Evolutionary conservation across 2,797 vertebrate species (phyloP), one percentile per base, ranked within the genome.

Genomic region (Aplochiton taeniatus): DNA sequence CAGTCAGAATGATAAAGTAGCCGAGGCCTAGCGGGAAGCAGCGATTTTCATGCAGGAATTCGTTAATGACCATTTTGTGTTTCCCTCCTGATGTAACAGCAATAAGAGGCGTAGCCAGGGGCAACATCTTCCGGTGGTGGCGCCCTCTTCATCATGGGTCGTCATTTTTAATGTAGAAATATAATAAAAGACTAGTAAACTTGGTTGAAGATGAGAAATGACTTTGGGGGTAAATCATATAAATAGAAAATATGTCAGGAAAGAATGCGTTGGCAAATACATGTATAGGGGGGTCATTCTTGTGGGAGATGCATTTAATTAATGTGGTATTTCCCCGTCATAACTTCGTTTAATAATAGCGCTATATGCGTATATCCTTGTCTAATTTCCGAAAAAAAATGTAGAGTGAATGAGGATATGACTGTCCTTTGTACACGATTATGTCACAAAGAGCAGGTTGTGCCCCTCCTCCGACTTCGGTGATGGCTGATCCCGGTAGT

Each of bases 401-500:
- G 70, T n/a, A n/a, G 79, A 80, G 81, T 84, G 79, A 80, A 84
- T 77, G 85, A 86, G 85, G 89, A 83, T 80, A 76, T 88, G 84
- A 71, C 51, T 77, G 73, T 78, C 78, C 79, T 83, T 70, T 63
- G 78, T 85, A 87, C 82, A 84, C 66, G 70, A 19, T n/a, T 18
- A 18, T 54, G 18, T 54, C 11, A 19, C 4, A 10, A n/a, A 42
- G 5, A 41, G 31, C 42, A 72, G 81, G 31, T 18, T 11, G 4
- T 19, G 44, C 84, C 89, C 85, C 89, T 80, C 85, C 81, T 81
- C 72, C 82, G 82, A 58, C 88, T 83, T 83, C 89, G 93, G 82
- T 94, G 92, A 93, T 92, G 92, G 91, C 84, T 87, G 84, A 83
- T 82, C 89, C 86, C 90, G 90, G 82, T 76, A 78, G 91, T 80